Percentiles rank a stretch among this genome's conserved stretches.
Conservation (phyloP, 1,140 invertebrate genomes). For the Hylaeus anthracinus region DNA sequence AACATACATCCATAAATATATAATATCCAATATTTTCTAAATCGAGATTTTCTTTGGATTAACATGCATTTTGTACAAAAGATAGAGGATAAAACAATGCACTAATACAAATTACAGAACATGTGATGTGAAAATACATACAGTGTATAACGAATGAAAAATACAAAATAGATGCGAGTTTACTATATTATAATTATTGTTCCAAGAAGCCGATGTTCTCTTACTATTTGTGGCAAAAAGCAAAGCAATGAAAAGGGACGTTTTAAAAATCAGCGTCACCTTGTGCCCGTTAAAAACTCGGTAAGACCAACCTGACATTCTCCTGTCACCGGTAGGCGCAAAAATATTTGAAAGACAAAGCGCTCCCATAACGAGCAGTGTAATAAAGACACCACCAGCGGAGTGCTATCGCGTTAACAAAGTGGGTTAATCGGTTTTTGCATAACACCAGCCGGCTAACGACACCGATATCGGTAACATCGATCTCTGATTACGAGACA, state of each 20-base stretch:
- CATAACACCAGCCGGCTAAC: conserved; percentile 41
- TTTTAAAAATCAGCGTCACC: background rate
- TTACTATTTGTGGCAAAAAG: background rate
- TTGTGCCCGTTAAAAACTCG: background rate
- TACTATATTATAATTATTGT: too few species aligned
- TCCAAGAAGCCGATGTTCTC: too few species aligned
- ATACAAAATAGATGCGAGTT: too few species aligned
- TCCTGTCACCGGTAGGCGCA: background rate
- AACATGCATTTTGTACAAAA: too few species aligned
- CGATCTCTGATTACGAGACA: conserved; percentile 55
- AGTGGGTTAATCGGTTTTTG: conserved; percentile 63
- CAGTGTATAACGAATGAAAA: too few species aligned
- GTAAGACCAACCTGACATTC: background rate
- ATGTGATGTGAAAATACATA: too few species aligned
- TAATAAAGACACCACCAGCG: conserved; percentile 31
- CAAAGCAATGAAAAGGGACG: too few species aligned
- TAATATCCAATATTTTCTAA: too few species aligned
- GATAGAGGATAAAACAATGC: too few species aligned
- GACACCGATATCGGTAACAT: conserved; percentile 45
- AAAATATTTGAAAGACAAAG: background rate
- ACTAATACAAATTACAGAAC: too few species aligned
- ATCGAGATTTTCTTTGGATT: too few species aligned
- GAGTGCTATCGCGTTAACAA: conserved; percentile 34
- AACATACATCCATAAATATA: too few species aligned
- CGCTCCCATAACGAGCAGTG: background rate